Percentiles rank a stretch among this genome's conserved stretches.
phyloP scores from a whole-genome alignment of 2,797 vertebrate species.

The Cephalopachus bancanus region DNA sequence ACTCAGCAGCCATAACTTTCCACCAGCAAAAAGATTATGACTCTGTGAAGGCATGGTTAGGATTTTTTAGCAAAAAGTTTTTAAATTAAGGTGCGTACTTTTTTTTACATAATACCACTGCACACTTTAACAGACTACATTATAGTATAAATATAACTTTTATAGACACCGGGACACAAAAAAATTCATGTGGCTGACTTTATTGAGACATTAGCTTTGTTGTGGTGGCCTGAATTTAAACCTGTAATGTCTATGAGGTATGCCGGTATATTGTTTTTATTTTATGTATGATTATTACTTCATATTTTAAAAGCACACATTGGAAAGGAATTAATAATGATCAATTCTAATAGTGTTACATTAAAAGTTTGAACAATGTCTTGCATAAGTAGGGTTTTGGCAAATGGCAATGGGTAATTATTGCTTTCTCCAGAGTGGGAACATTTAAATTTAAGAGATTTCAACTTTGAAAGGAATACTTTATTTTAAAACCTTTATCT shows the following conservation, averaged over 20 bases:
- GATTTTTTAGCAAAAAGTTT: neutral
- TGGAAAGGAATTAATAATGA: neutral
- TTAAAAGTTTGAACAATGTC: no score
- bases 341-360: rapidly evolving
- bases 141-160: neutral
- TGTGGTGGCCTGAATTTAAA: neutral
- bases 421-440: neutral
- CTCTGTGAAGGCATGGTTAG: neutral
- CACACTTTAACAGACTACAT: neutral
- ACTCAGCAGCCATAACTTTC: no score
- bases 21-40: neutral
- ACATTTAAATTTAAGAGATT: neutral
- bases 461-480: neutral
- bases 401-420: no score
- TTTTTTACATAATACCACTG: neutral
- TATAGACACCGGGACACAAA: neutral
- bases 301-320: neutral
- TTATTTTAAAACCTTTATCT: neutral
- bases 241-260: neutral
- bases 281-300: neutral
- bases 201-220: neutral
- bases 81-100: neutral
- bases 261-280: neutral
- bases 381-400: neutral
- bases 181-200: no score